Percentiles rank a stretch among this genome's conserved stretches.
Conservation (phyloP, 2,113 vertebrate genomes). For the Catharus bicknelli region DNA sequence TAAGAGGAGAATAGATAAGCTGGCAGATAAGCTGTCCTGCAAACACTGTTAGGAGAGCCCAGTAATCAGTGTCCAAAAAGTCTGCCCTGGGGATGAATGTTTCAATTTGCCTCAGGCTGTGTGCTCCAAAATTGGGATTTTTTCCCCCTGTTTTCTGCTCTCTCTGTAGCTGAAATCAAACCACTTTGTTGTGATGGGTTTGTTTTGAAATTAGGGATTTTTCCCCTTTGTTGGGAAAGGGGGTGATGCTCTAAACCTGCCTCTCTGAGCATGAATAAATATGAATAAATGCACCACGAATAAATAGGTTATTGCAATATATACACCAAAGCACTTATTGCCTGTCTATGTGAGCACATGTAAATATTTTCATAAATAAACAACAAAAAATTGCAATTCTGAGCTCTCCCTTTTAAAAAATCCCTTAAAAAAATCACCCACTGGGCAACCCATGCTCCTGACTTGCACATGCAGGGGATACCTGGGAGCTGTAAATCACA, state of each 20-base stretch:
- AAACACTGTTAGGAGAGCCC: conserved; percentile 72
- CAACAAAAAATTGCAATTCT: not conserved
- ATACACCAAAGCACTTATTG: not conserved
- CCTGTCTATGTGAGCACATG: accelerated
- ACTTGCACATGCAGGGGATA: not conserved
- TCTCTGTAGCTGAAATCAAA: conserved; percentile 11
- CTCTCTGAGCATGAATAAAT: not conserved
- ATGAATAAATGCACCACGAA: not conserved
- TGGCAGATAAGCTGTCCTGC: conserved; percentile 73
- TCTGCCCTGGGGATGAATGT: conserved; percentile 68
- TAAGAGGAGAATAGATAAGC: conserved; percentile 74
- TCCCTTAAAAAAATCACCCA: not conserved
- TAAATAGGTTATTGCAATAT: not conserved
- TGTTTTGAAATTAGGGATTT: not conserved
- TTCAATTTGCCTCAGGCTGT: conserved; percentile 72
- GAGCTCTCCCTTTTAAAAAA: not conserved
- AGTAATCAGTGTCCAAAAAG: conserved; percentile 61
- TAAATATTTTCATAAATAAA: not conserved
- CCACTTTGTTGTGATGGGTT: conserved; percentile 11
- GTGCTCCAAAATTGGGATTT: conserved; percentile 31
- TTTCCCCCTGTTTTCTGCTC: not conserved
- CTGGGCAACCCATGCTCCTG: not conserved
- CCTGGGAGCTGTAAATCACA: not conserved
- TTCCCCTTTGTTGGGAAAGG: not conserved
- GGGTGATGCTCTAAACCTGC: not conserved